These are phyloP conservation scores for Natator depressus DNA, from an alignment of 2,113 vertebrate species.

Conservation along the genomic window DNA sequence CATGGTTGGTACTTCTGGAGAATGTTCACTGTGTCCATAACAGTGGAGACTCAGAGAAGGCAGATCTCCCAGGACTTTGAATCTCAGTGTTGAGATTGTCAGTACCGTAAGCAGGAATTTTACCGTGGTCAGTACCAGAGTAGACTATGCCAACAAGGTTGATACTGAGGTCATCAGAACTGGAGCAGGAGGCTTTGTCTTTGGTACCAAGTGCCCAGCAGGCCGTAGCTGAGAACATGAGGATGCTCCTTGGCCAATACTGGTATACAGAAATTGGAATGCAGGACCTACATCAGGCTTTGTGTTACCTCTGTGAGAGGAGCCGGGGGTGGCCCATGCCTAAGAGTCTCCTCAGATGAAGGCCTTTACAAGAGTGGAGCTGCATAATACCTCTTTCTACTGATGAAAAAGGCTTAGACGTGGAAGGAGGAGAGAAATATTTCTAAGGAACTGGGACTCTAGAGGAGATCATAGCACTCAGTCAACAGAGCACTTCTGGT, in stretches of 20 bases:
- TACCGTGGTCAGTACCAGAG: accelerated
- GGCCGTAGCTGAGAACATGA: accelerated
- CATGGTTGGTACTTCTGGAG: accelerated
- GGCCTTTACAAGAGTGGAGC: background rate
- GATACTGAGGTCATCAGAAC: background rate
- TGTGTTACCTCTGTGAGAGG: background rate
- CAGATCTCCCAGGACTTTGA: background rate
- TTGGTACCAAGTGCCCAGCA: accelerated
- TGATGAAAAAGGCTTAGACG: background rate
- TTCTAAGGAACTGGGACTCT: background rate
- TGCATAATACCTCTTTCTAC: background rate
- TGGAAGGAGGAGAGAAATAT: background rate
- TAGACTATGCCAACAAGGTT: accelerated
- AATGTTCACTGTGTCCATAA: background rate
- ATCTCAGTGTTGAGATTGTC: background rate
- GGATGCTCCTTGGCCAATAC: background rate
- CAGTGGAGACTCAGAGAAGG: background rate
- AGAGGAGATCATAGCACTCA: background rate
- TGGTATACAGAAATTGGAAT: background rate
- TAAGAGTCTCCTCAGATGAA: background rate
- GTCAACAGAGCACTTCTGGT: too few relatives aligned
- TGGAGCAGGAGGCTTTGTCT: accelerated
- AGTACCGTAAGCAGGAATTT: background rate
- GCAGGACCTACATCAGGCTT: background rate
- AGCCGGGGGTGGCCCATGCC: too few relatives aligned